Evolutionary conservation across 1,140 invertebrate species (phyloP), one percentile per base, ranked within the genome.

Genomic region (Nixonia krombeini): DNA sequence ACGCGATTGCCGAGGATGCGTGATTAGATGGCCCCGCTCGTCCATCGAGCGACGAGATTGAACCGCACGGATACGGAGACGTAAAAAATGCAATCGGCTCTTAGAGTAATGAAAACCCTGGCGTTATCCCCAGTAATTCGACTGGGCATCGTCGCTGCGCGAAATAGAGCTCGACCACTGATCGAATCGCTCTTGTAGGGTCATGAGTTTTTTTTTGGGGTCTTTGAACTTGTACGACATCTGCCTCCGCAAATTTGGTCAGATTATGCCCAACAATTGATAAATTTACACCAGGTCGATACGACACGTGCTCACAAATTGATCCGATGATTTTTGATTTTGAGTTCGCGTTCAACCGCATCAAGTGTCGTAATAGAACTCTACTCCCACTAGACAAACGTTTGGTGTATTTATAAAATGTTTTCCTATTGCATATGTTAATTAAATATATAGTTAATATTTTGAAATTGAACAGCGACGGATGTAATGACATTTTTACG

Each of bases 81-180:
- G 76, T 81, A 85, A 84, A 85, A 84, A 85, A 85, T 82, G 81
- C 83, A 84, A 83, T 85, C 83, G 82, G 80, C 82, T 84, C 79
- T 85, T 84, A 83, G 78, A 75, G 80, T 84, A 84, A 84, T 85
- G 82, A 85, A 84, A 82, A 71, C 75, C 71, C 66, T 52, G 46
- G 47, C 62, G 68, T 73, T 72, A 76, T 74, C 64, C 74, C 65
- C 72, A 71, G 71, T 76, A 79, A 78, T 79, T 74, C 74, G 67
- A 55, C 69, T 50, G 62, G 63, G 59, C 44, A 64, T 64, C 61
- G 53, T 44, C 18, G 42, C 59, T 33, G 12, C 15, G 16, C 26
- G 33, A 42, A 53, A 53, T 44, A 18, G 40, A 53, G 18, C 41
- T 42, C 23, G 28, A 51, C 42, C 29, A 37, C 41, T 62, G 68